Base-by-base conservation (phyloP, 2,888 invertebrate species). In the Lamproptera curius region DNA sequence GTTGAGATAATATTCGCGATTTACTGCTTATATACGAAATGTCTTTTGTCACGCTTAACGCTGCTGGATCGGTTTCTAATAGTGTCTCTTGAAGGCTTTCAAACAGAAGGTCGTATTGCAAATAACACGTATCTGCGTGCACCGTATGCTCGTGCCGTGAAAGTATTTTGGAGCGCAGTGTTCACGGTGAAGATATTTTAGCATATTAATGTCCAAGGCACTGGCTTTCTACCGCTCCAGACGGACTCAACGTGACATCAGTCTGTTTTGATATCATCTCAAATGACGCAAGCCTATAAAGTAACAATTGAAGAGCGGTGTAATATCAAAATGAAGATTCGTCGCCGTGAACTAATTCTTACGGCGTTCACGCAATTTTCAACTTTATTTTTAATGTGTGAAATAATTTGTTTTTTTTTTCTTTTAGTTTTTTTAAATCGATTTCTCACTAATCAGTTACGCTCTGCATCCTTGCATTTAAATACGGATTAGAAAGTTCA, bases 161-260 rank as follows among this genome's bases (percentile, higher is more conserved):
- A 87, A 86, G 86, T 86, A 80, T 83, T 83, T 83, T 61, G 78
- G 70, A 71, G 65, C 73, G 72, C 65, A 73, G 73, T 77, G 70
- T 84, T 81, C 70, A 71, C 73, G 52, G 69, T 65, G 62, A 73
- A 78, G 69, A 80, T 78, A 76, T 78, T 78, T 83, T 84, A 77
- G 76, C 80, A 86, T 85, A 83, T 76, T 79, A 79, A 83, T 82
- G 72, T 63, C 54, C 57, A 57, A 70, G 62, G 64, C 60, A 54
- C 60, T 58, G 76, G 81, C 83, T 87, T 85, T 87, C 85, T 84
- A 83, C 74, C 69, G 59, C 63, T 73, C 65, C 57, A 57, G 67
- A 67, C 63, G 59, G 52, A 50, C 50, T 57, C 15, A 34, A 53
- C 46, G 57, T 70, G 65, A 69, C 65, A 71, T 69, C 64, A 65